A percentile compares a stretch with the other conserved stretches of the same genome.
Evolutionary conservation across 2,888 invertebrate species (phyloP).

Genomic region (Stegana nigrithorax): DNA sequence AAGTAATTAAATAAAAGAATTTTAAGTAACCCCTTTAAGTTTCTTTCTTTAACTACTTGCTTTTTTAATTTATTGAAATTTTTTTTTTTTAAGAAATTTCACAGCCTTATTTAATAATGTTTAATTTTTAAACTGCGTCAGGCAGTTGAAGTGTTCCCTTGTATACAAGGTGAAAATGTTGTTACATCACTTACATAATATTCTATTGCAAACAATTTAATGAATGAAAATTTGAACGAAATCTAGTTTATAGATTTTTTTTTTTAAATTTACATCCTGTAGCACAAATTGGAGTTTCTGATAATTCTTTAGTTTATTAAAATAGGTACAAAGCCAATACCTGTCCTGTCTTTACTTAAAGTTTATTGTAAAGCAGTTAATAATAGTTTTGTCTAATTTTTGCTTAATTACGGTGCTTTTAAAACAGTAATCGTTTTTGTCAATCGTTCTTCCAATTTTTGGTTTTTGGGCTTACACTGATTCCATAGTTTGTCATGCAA

Average conservation of each 20-base stretch:
- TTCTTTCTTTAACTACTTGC: constrained; percentile 3
- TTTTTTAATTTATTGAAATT: constrained; percentile 20
- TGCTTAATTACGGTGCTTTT: too few relatives aligned
- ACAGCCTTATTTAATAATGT: constrained; percentile 44
- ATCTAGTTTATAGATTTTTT: not conserved
- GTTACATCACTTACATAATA: too few relatives aligned
- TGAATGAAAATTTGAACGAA: too few relatives aligned
- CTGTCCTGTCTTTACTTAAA: too few relatives aligned
- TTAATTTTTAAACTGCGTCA: not conserved
- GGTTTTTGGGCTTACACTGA: constrained; percentile 46
- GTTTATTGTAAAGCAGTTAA: too few relatives aligned
- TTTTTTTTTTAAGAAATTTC: constrained; percentile 39
- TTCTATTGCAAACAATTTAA: too few relatives aligned
- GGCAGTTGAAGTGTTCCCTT: not conserved
- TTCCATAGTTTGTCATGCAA: constrained; percentile 34
- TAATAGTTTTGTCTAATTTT: too few relatives aligned
- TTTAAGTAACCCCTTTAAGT: not conserved
- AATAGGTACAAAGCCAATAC: too few relatives aligned
- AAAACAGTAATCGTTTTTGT: too few relatives aligned
- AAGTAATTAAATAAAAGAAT: not conserved
- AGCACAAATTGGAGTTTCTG: too few relatives aligned
- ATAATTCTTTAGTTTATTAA: too few relatives aligned
- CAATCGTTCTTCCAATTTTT: constrained; percentile 33
- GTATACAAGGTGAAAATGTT: too few relatives aligned
- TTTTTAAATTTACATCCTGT: constrained; percentile 25